Conservation (phyloP, 2,888 invertebrate genomes). For the Smittia sp. region DNA sequence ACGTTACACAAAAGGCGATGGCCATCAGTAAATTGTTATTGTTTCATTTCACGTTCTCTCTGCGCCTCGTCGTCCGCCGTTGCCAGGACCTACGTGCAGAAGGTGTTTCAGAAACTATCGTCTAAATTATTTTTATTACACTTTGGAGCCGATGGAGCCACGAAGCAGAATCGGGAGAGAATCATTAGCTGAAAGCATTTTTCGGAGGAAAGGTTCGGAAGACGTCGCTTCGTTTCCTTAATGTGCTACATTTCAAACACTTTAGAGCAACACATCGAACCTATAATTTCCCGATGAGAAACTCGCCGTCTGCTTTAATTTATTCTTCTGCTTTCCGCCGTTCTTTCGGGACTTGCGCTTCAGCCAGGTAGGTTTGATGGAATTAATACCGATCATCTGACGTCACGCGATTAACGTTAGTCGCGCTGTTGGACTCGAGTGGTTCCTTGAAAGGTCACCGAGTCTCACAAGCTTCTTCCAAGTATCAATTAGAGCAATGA, state of each 20-base stretch:
- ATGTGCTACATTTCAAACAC: constrained; percentile 31
- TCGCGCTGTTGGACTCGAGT: not conserved
- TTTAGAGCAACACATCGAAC: constrained; percentile 13
- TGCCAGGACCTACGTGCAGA: constrained; percentile 39
- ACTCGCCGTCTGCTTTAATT: not conserved
- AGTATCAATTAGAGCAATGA: not conserved
- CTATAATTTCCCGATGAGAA: constrained; percentile 17
- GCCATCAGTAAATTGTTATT: constrained; percentile 35
- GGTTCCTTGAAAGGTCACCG: constrained; percentile 14
- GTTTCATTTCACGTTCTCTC: constrained; percentile 18
- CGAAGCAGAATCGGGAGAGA: not conserved
- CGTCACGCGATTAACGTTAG: constrained; percentile 10
- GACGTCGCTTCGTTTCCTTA: constrained; percentile 4
- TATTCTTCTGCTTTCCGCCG: not conserved
- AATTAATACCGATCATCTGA: constrained; percentile 23
- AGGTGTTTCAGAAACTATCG: constrained; percentile 46
- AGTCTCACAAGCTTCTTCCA: not conserved
- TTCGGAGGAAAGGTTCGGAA: not conserved
- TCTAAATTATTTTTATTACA: constrained; percentile 43
- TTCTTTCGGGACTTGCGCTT: not conserved
- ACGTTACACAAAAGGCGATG: constrained; percentile 27
- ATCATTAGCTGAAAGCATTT: constrained; percentile 2
- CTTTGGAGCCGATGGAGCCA: constrained; percentile 9
- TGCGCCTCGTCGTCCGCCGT: not conserved
- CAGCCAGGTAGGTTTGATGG: constrained; percentile 17